Evolutionary conservation across 2,888 invertebrate species (phyloP), one percentile per base, ranked within the genome.

Genomic region (Eilema caniola): DNA sequence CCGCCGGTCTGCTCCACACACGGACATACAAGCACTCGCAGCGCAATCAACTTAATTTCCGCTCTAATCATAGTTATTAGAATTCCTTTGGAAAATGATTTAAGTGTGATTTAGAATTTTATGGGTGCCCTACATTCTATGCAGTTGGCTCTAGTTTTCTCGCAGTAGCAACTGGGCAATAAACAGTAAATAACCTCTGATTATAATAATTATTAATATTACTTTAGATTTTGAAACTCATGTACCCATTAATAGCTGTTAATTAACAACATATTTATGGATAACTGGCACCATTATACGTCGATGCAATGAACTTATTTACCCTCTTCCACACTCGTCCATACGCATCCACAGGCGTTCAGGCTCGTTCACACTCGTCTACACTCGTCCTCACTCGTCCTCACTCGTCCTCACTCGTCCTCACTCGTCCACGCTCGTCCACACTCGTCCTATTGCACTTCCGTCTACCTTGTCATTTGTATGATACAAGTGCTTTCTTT

Each of bases 31-130:
- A 25, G 23, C 57, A 25, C n/a, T 69, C 61, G 73, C 59, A 68
- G 61, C 53, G 53, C 53, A 53, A 53, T 67, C 68, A 64, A 47
- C 57, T 53, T 70, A 68, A 66, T 69, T 67, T 62, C 41, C 71
- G 74, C 73, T 72, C 70, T 77, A 74, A 76, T 76, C 74, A 37
- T 70, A 62, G 28, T 64, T 64, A 66, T 70, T 65, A 25, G n/a
- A 56, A 62, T 62, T 56, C 31, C 41, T 25, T 24, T 20, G 16
- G 20, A 25, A 20, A 25, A 60, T 60, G 20, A 25, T 20, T 41
- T 62, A 37, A 41, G 41, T 25, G 12, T 20, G 25, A 62, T 41
- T 24, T 23, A 20, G 62, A 41, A 41, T 41, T 24, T 41, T 25
- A 41, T 62, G 41, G 41, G 16, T 62, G 16, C 24, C 25, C 25